A percentile compares a stretch with the other conserved stretches of the same genome.
These are phyloP conservation scores for Cottus gobio DNA, from an alignment of 2,113 vertebrate species.

Conservation along the genomic window DNA sequence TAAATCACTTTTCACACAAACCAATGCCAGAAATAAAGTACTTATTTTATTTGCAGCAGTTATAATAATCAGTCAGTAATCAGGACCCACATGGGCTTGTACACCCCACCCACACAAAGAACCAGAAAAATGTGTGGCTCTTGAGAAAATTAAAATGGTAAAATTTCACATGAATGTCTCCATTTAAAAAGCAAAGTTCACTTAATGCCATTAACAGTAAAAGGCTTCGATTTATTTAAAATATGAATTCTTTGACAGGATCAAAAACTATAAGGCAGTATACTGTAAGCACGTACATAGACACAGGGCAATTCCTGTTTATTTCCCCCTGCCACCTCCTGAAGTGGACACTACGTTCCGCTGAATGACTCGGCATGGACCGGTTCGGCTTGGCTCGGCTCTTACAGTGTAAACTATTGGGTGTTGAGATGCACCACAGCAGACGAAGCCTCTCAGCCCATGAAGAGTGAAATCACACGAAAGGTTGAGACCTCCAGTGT, in stretches of 20 bases:
- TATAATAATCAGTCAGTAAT: constrained; percentile 44
- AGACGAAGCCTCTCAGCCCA: constrained; percentile 54
- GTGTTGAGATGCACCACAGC: constrained; percentile 54
- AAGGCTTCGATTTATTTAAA: constrained; percentile 33
- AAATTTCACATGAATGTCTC: constrained; percentile 56
- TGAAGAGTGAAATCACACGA: constrained; percentile 53
- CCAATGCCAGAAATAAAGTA: constrained; percentile 51
- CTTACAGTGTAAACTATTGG: constrained; percentile 62
- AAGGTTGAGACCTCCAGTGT: constrained; percentile 70
- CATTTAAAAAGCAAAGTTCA: constrained; percentile 45
- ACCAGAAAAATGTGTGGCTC: constrained; percentile 14
- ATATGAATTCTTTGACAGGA: constrained; percentile 43
- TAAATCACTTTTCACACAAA: constrained; percentile 23
- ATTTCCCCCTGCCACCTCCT: constrained; percentile 28
- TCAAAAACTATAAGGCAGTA: constrained; percentile 59
- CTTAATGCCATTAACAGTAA: constrained; percentile 48
- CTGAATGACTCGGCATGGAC: constrained; percentile 24
- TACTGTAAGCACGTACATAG: constrained; percentile 40
- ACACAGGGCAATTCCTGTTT: constrained; percentile 30
- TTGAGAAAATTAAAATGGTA: constrained; percentile 34
- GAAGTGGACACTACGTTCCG: constrained; percentile 6
- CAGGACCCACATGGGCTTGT: constrained; percentile 33
- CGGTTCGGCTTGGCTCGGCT: background rate
- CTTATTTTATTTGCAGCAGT: constrained; percentile 69
- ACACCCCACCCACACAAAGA: constrained; percentile 45